A percentile compares a stretch with the other conserved stretches of the same genome.
phyloP scores from a whole-genome alignment of 1,140 invertebrate species.

The Arctopsyche grandis region DNA sequence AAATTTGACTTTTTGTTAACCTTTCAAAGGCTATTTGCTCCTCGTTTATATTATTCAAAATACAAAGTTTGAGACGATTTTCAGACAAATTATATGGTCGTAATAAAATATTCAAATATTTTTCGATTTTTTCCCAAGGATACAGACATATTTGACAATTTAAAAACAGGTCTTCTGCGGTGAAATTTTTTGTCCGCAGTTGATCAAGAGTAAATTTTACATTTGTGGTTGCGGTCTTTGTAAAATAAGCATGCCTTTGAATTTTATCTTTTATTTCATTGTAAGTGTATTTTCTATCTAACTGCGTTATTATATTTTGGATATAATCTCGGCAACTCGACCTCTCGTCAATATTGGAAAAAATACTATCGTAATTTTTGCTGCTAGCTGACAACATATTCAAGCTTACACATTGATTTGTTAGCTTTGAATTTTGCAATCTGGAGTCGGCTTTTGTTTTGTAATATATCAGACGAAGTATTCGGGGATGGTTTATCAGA shows the following conservation, averaged over 20 bases:
- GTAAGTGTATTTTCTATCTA: neutral
- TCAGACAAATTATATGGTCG: neutral
- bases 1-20: conserved; percentile 60
- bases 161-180: conserved; percentile 63
- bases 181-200: conserved; percentile 62
- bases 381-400: neutral
- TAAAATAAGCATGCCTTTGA: neutral
- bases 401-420: neutral
- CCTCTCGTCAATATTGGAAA: neutral
- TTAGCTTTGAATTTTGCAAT: conserved; percentile 59
- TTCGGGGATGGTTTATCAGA: conserved; percentile 64
- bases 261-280: neutral
- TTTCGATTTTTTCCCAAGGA: conserved; percentile 65
- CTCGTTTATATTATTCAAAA: conserved; percentile 52
- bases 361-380: too few relatives aligned
- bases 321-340: neutral
- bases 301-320: neutral
- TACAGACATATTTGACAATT: conserved; percentile 69
- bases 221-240: neutral
- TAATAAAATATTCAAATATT: conserved; percentile 52
- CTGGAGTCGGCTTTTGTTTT: conserved; percentile 63
- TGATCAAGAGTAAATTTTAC: conserved; percentile 62
- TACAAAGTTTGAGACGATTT: neutral
- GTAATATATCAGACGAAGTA: conserved; percentile 65
- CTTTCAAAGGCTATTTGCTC: conserved; percentile 56